These are phyloP conservation scores for Rhinogobius similis DNA, from an alignment of 2,113 vertebrate species.

Conservation along the genomic window DNA sequence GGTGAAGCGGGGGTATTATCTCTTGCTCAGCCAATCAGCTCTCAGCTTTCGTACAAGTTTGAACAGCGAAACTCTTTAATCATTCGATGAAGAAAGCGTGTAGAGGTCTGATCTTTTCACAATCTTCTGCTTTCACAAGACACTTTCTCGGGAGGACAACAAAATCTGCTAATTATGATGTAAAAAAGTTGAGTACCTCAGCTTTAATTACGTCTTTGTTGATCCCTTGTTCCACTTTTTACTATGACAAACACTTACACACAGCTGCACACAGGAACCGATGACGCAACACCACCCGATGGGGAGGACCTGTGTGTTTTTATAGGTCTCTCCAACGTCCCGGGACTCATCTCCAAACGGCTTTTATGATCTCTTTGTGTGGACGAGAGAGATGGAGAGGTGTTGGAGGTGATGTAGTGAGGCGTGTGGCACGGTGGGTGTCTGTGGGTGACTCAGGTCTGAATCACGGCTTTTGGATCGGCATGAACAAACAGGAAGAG, in stretches of 20 bases:
- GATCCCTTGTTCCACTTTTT: slow-evolving; percentile 36
- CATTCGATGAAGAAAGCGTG: no score
- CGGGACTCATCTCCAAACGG: slow-evolving; percentile 50
- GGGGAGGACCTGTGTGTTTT: slow-evolving; percentile 43
- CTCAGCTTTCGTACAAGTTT: no score
- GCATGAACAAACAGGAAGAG: slow-evolving; percentile 36
- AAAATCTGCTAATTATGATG: no score
- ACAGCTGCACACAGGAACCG: slow-evolving; percentile 24
- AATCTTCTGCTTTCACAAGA: no score
- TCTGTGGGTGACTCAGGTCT: slow-evolving; percentile 72
- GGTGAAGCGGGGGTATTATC: no score
- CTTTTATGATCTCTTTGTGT: slow-evolving; percentile 43
- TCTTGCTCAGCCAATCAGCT: no score
- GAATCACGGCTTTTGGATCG: slow-evolving; percentile 60
- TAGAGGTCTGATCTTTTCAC: no score
- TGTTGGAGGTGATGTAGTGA: slow-evolving; percentile 72
- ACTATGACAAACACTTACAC: slow-evolving; percentile 26
- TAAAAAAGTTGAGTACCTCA: no score
- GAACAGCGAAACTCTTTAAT: no score
- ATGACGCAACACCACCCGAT: slow-evolving; percentile 46
- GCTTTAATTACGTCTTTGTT: slow-evolving; percentile 13
- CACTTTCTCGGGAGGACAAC: no score
- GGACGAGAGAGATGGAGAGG: slow-evolving; percentile 47
- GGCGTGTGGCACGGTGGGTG: slow-evolving; percentile 73
- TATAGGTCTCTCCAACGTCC: slow-evolving; percentile 55